Evolutionary conservation across 1,140 invertebrate genomes (phyloP).

Genomic region (Drosophila littoralis): DNA sequence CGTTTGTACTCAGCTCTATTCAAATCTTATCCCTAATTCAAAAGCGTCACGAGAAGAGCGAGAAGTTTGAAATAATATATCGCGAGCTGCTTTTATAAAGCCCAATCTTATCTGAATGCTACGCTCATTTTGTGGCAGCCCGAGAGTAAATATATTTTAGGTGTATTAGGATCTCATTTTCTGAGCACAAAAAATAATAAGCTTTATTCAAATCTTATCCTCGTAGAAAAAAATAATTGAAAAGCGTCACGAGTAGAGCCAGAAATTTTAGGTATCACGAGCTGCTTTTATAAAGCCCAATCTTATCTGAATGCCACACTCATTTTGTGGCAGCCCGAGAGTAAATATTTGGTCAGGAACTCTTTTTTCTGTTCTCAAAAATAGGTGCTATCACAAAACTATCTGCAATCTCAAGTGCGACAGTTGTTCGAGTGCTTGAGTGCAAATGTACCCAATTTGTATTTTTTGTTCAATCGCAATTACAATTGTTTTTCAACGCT

Average conservation of each 20-base stretch:
- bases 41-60: constrained; percentile 2
- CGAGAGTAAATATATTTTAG: neutral
- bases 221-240: neutral
- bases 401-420: constrained; percentile 18
- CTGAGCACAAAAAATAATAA: neutral
- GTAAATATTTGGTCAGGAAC: neutral
- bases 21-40: neutral
- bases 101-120: constrained; percentile 13
- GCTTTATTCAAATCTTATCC: constrained; percentile 7
- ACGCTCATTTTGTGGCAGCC: neutral
- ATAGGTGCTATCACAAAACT: neutral
- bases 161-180: neutral
- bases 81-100: neutral
- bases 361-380: too few species aligned
- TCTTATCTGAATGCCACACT: constrained; percentile 8
- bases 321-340: neutral
- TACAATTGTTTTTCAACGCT: constrained; percentile 37
- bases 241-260: constrained; percentile 7
- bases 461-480: constrained; percentile 1
- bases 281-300: neutral
- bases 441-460: constrained; percentile 14
- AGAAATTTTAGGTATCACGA: neutral
- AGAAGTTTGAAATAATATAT: neutral
- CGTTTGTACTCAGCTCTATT: neutral
- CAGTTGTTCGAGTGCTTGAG: constrained; percentile 1